A percentile compares a stretch with the other conserved stretches of the same genome.
Conservation (phyloP, 1,140 invertebrate species). For the Nasonia longicornis region DNA sequence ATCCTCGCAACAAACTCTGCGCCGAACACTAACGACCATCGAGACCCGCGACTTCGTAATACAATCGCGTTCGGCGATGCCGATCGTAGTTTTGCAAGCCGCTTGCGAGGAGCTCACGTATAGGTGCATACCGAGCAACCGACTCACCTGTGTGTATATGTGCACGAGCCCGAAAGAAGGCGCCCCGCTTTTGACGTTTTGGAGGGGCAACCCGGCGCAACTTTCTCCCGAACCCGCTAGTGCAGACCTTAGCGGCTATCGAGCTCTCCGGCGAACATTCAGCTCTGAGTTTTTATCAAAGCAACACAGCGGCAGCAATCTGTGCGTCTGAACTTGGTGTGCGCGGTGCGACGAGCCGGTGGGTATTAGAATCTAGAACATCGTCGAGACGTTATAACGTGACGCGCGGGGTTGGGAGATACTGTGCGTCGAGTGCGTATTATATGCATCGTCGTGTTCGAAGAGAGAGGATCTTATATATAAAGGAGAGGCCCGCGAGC, state of each 20-base stretch:
- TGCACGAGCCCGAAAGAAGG: slow-evolving; percentile 41
- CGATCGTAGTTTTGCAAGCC: background rate
- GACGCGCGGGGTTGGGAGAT: too few relatives aligned
- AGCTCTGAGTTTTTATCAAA: slow-evolving; percentile 63
- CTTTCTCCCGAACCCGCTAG: slow-evolving; percentile 60
- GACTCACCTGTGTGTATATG: slow-evolving; percentile 27
- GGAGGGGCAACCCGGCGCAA: slow-evolving; percentile 53
- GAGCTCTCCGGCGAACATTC: slow-evolving; percentile 56
- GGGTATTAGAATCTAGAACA: background rate
- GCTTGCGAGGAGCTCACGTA: slow-evolving; percentile 14
- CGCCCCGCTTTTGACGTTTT: slow-evolving; percentile 40
- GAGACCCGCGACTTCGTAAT: background rate
- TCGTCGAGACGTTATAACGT: background rate
- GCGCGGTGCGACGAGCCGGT: slow-evolving; percentile 6
- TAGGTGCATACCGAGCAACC: slow-evolving; percentile 51
- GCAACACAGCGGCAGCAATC: slow-evolving; percentile 51
- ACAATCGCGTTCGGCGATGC: background rate
- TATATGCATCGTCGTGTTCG: background rate
- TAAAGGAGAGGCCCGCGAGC: background rate
- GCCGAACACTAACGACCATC: background rate
- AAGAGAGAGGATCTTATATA: background rate
- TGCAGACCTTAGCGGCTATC: slow-evolving; percentile 48
- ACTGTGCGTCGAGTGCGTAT: background rate
- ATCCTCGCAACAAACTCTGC: background rate
- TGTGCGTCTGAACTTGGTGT: background rate